Evolutionary conservation across 2,888 invertebrate species (phyloP).

Genomic region (Polyommatus icarus): DNA sequence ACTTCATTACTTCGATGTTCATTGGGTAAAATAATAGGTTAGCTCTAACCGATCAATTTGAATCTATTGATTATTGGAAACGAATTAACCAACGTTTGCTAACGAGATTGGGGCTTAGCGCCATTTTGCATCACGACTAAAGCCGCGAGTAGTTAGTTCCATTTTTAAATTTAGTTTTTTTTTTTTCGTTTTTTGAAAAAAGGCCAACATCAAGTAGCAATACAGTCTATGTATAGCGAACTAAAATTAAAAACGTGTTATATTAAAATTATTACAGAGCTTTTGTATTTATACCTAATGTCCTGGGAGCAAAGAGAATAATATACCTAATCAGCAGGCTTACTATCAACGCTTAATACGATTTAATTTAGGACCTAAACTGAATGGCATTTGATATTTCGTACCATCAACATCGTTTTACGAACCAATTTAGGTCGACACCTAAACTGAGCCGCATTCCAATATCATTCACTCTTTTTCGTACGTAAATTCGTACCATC

Average conservation of each 20-base stretch:
- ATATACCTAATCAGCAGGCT: too few relatives aligned
- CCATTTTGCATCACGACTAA: not conserved
- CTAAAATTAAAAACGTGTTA: not conserved
- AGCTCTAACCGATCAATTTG: not conserved
- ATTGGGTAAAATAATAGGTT: conserved; percentile 4
- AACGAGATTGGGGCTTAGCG: conserved; percentile 13
- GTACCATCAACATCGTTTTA: too few relatives aligned
- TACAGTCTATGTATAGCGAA: not conserved
- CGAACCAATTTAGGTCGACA: too few relatives aligned
- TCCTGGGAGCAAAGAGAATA: too few relatives aligned
- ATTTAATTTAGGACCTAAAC: too few relatives aligned
- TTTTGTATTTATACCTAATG: too few relatives aligned
- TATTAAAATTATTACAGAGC: too few relatives aligned
- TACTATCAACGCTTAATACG: too few relatives aligned
- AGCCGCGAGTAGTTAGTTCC: not conserved
- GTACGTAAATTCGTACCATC: too few relatives aligned
- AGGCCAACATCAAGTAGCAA: not conserved
- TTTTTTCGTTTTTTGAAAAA: not conserved
- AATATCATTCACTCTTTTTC: too few relatives aligned
- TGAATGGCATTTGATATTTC: too few relatives aligned
- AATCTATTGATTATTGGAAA: conserved; percentile 6
- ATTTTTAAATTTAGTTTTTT: not conserved
- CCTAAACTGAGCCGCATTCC: too few relatives aligned
- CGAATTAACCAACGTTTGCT: not conserved
- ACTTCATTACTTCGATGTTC: not conserved